A percentile compares a stretch with the other conserved stretches of the same genome.
Evolutionary conservation across 2,797 vertebrate species (phyloP).

Genomic region (Anguilla megastoma): DNA sequence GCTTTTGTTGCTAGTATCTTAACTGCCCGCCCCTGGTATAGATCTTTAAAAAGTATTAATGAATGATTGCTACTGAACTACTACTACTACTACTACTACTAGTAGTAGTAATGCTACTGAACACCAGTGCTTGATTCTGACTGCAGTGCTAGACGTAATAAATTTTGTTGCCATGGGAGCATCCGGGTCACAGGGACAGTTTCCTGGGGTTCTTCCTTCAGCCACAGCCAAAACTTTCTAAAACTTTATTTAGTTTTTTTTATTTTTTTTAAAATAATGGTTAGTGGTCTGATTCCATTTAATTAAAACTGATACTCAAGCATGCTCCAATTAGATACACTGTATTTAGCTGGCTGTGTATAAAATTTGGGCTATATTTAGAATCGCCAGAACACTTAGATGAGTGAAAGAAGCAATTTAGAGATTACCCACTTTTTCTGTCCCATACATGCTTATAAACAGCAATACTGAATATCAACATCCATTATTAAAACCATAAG

Average conservation of each 20-base stretch:
- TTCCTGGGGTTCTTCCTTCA: background rate
- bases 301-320: constrained; percentile 6
- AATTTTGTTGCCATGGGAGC: background rate
- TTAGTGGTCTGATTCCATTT: background rate
- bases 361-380: background rate
- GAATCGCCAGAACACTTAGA: background rate
- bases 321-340: background rate
- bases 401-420: background rate
- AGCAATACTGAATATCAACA: no score
- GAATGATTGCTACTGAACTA: no score
- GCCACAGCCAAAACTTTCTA: background rate
- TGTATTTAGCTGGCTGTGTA: background rate
- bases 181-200: background rate
- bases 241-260: no score
- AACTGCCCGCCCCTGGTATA: no score
- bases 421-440: background rate
- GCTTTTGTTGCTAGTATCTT: no score
- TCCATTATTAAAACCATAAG: no score
- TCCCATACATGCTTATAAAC: no score
- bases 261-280: background rate
- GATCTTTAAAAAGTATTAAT: no score
- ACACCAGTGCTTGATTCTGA: no score
- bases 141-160: background rate
- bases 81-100: no score
- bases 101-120: no score